Evolutionary conservation across 2,797 vertebrate genomes (phyloP), one percentile per base, ranked within the genome.

Genomic region (Linurgus olivaceus): DNA sequence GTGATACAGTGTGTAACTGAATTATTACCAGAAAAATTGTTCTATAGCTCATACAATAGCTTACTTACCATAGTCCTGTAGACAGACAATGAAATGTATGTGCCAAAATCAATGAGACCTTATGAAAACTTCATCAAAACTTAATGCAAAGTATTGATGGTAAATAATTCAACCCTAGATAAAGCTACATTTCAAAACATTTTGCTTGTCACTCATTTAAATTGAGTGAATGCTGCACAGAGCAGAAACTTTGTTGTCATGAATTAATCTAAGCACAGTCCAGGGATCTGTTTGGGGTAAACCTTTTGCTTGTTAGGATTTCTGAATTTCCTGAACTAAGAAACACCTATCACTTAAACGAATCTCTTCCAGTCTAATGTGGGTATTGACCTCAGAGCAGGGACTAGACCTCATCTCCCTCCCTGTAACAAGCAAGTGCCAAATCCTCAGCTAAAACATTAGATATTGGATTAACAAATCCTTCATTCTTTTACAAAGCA

Each of bases 91-190:
- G 47, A 73, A 73, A 94, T 38, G 5, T 59, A 57, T 52, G 65
- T 80, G 61, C 57, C 75, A 90, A 54, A 96, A 93, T 88, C 68
- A 86, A 23, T 83, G 82, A 31, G 38, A 77, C 14, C 25, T 71
- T 37, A 83, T 88, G 57, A 94, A 86, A 94, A 83, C 68, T 93
- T 94, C 63, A 96, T 83, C 63, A 82, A 95, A 79, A 59, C 20
- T 29, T 42, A 17, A 59, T 59, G 37, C 5, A 31, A 59, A 51
- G 3, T 51, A 50, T 83, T 89, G 86, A 82, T 80, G 42, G 29
- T 71, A 77, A 95, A 88, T 91, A 94, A 88, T 90, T 88, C 54
- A 40, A 86, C 35, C 28, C 50, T 68, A 61, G 61, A 80, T 42
- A 88, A 94, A 91, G 57, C 17, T 74, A 47, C 48, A 77, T 90